Evolutionary conservation across 2,888 invertebrate genomes (phyloP).

Genomic region (Crioceris asparagi): DNA sequence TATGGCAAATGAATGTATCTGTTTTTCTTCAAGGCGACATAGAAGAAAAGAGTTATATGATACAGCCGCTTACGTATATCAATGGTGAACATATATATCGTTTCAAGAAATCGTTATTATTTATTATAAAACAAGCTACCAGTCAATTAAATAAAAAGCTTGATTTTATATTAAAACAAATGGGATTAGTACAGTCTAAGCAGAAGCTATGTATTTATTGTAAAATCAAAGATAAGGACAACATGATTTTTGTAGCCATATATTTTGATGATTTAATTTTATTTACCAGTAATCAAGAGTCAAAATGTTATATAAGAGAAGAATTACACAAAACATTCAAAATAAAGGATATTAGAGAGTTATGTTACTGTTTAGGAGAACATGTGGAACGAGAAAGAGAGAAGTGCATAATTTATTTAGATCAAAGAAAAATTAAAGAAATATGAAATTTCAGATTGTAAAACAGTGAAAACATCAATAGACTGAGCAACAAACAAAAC

Average conservation of each 20-base stretch:
- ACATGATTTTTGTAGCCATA: neutral
- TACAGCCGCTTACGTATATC: too few relatives aligned
- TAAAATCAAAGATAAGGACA: neutral
- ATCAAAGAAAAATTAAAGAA: neutral
- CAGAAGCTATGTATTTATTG: neutral
- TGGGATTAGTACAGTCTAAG: neutral
- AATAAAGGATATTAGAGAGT: neutral
- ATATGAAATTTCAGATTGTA: neutral
- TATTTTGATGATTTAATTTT: neutral
- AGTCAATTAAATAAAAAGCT: neutral
- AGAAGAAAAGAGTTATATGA: too few relatives aligned
- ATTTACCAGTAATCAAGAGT: neutral
- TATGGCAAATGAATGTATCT: too few relatives aligned
- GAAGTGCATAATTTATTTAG: neutral
- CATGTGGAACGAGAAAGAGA: neutral
- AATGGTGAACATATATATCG: too few relatives aligned
- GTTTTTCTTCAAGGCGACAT: too few relatives aligned
- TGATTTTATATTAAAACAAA: neutral
- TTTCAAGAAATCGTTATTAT: neutral
- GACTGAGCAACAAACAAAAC: too few relatives aligned
- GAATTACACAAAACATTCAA: neutral
- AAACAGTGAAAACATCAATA: neutral
- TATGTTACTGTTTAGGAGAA: neutral
- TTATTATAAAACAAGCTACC: neutral
- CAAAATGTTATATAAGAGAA: neutral